Base-by-base conservation (phyloP, 2,888 invertebrate genomes). In the Lasioglossum villosulum region DNA sequence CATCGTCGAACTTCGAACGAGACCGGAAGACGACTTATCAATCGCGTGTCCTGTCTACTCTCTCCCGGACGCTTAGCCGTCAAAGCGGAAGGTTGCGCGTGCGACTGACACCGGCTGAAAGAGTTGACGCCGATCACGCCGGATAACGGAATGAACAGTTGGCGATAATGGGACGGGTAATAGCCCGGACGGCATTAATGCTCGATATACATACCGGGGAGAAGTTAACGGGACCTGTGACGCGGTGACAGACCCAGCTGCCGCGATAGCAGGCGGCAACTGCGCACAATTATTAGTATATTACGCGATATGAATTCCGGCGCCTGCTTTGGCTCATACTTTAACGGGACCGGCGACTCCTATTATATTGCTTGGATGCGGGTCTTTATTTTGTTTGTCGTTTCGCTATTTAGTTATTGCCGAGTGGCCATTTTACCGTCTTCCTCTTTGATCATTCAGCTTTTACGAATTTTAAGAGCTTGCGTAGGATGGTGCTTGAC, bases 61-160 rank as follows among this genome's bases (percentile, higher is more conserved):
- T 10, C 68, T 37, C 68, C 23, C 8, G 68, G 37, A 68, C 68
- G 68, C 37, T 34, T 19, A 34, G 68, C 68, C 68, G 68, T 68
- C 68, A 68, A 23, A 68, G 37, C 68, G 34, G 37, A 68, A 68
- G 68, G 70, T 39, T 39, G 70, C 70, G 70, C 70, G 70, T 70
- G 70, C 30, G 72, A 72, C 19, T 48, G 72, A 48, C 72, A 45
- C 30, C 48, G 27, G 48, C 72, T 48, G 72, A 72, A 72, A 72
- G 72, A 72, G 39, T 72, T 30, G 45, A 72, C 72, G 72, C 45
- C 27, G 72, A 27, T 30, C 39, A 30, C 12, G 72, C 27, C 30
- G 37, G 80, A 80, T 75, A 80, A 68, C 75, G 80, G 75, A 80
- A 80, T 80, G 76, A 80, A 80, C 80, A 70, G 80, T 68, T 75